Evolutionary conservation across 2,888 invertebrate species (phyloP).

Genomic region (Adelognathus sp.): DNA sequence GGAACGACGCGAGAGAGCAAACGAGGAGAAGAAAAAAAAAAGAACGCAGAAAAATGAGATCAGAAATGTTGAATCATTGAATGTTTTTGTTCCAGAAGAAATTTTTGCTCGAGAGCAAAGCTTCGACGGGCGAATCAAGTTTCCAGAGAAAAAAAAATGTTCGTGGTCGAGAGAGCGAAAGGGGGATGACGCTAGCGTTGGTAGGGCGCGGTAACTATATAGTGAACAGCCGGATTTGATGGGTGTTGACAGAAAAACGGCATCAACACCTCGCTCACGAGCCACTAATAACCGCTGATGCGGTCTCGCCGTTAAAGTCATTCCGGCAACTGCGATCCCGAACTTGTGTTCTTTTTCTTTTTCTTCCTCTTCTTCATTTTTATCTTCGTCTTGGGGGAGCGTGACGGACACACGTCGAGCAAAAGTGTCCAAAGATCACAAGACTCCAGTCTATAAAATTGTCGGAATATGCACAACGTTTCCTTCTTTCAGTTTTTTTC

Average conservation of each 20-base stretch:
- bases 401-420: background rate
- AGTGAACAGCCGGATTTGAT: constrained; percentile 15
- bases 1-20: background rate
- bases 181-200: background rate
- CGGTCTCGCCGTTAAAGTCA: constrained; percentile 16
- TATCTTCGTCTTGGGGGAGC: background rate
- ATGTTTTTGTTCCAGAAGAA: background rate
- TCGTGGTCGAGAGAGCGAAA: too few relatives aligned
- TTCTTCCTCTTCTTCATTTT: background rate
- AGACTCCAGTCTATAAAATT: background rate
- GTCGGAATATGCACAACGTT: background rate
- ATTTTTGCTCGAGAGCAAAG: background rate
- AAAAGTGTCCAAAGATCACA: constrained; percentile 16
- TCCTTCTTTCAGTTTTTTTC: background rate
- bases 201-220: background rate
- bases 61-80: background rate
- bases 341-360: background rate
- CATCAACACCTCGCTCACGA: constrained; percentile 20
- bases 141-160: background rate
- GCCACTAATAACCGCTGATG: constrained; percentile 21
- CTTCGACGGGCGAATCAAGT: background rate
- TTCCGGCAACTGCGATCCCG: background rate
- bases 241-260: constrained; percentile 32
- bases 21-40: background rate
- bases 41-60: background rate